phyloP scores from a whole-genome alignment of 1,140 invertebrate species.

The Zaprionus ornatus region DNA sequence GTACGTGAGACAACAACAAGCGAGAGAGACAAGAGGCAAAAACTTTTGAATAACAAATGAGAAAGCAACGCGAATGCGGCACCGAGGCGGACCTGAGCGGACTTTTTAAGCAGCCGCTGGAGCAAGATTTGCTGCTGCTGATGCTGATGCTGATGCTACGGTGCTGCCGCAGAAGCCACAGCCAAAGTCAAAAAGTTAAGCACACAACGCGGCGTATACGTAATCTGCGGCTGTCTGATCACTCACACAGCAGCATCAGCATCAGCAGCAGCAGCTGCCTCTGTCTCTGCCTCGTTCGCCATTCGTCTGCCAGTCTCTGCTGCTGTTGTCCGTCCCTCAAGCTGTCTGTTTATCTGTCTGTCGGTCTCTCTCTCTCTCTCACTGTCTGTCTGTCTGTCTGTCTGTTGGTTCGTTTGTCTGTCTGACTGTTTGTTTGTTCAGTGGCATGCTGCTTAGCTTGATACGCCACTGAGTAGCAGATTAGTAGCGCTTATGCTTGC shows the following conservation, averaged over 20 bases:
- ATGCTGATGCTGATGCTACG: not conserved
- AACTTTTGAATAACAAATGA: conserved; percentile 81
- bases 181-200: conserved; percentile 80
- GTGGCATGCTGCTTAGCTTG: conserved; percentile 77
- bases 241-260: conserved; percentile 30
- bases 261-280: not conserved
- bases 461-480: conserved; percentile 81
- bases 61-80: conserved; percentile 65
- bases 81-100: conserved; percentile 67
- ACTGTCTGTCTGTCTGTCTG: conserved; percentile 17
- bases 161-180: conserved; percentile 61
- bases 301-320: conserved; percentile 19
- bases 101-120: conserved; percentile 70
- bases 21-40: conserved; percentile 41
- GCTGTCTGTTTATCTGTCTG: conserved; percentile 20
- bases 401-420: conserved; percentile 41
- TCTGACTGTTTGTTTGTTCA: conserved; percentile 71
- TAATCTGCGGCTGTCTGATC: conserved; percentile 80
- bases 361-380: not conserved
- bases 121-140: conserved; percentile 38
- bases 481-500: conserved; percentile 81
- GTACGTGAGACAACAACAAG: conserved; percentile 47
- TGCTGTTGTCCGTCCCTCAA: not conserved
- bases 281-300: conserved; percentile 13
- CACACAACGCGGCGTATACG: conserved; percentile 74